Base-by-base conservation (phyloP, 2,888 invertebrate genomes). In the Hyles lineata region DNA sequence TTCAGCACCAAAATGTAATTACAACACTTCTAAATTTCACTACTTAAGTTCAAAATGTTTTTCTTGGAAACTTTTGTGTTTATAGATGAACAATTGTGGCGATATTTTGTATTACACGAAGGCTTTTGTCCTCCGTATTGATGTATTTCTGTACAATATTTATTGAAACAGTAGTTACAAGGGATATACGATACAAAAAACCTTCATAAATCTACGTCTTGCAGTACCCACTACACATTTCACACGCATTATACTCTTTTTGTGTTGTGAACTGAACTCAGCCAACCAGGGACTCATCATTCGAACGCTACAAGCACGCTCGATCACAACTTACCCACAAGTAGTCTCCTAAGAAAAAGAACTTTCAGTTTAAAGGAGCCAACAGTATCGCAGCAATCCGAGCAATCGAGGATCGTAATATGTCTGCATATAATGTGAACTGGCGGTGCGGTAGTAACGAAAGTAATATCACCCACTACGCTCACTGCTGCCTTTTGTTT, bases 401-500 rank as follows among this genome's bases (percentile, higher is more conserved):
- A 76, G 75, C 75, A 75, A 77, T 60, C 74, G 43, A 74, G 70
- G 75, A 72, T 77, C 67, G 72, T 76, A 29, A 29, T 29, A 77
- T 76, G 77, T 71, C 69, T 69, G 61, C 21, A 71, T 84, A 85
- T 83, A 88, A 87, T 85, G 85, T 81, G 80, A 81, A 83, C 83
- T 85, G 79, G 78, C 82, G 81, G 84, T 83, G 77, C 82, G 79
- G 88, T 83, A 80, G 85, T 87, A 71, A 62, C 62, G 52, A 55
- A 55, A 32, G 71, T 62, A 60, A 67, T 92, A 91, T 90, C 89
- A 87, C 87, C 88, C 90, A 90, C 90, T 90, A 87, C 88, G 87
- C 88, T 89, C 87, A 86, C 77, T 77, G 80, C 85, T 89, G 90
- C 86, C 84, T 87, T 90, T 89, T 90, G 89, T 90, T 91, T 92